These are phyloP conservation scores for Pinctada fucata DNA, from an alignment of 2,888 invertebrate species.

Conservation along the genomic window DNA sequence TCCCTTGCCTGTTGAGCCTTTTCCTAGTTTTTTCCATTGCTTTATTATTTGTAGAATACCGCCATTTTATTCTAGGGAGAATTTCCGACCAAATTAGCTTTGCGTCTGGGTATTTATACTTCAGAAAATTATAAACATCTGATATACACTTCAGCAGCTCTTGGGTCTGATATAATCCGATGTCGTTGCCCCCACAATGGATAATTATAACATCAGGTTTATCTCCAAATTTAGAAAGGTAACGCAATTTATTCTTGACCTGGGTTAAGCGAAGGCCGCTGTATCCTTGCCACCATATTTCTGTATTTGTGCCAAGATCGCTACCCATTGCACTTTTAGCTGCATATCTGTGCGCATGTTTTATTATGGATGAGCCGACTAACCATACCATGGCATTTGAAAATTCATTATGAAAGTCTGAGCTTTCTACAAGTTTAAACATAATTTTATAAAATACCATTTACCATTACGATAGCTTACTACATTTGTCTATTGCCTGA, in stretches of 20 bases:
- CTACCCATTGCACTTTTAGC: background rate
- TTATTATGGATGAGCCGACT: conserved; percentile 12
- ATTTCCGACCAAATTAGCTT: conserved; percentile 7
- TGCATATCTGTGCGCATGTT: background rate
- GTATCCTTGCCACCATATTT: conserved; percentile 28
- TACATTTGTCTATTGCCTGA: conserved; percentile 2
- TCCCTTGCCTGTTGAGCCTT: background rate
- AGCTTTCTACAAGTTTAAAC: too few species aligned
- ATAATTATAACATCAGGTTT: conserved; percentile 5
- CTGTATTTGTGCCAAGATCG: background rate
- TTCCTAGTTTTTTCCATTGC: background rate
- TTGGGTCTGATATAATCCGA: background rate
- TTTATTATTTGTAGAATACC: background rate
- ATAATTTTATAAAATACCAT: too few species aligned
- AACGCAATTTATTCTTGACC: background rate
- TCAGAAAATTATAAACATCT: background rate
- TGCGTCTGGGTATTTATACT: background rate
- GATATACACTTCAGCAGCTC: background rate
- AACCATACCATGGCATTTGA: background rate
- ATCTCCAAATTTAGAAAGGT: background rate
- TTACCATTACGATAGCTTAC: too few species aligned
- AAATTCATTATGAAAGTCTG: too few species aligned
- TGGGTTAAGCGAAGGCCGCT: conserved; percentile 5
- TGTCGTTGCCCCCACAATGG: conserved; percentile 33
- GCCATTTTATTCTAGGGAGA: conserved; percentile 9